These are phyloP conservation scores for Xanthia togata DNA, from an alignment of 2,888 invertebrate genomes.

Conservation along the genomic window DNA sequence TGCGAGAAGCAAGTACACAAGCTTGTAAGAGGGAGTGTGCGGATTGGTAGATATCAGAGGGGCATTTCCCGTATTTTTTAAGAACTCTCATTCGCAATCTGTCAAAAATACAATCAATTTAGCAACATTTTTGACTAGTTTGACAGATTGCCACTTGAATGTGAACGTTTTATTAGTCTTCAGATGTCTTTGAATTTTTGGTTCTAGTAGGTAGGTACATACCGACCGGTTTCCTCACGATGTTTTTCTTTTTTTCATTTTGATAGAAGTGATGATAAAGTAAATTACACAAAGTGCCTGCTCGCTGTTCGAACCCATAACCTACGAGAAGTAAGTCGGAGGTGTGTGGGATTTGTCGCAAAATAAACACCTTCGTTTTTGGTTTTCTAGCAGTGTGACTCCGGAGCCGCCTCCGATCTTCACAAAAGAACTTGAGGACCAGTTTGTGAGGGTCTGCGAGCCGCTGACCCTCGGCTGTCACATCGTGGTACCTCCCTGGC, in stretches of 20 bases:
- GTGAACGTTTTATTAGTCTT: no score
- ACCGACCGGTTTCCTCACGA: not conserved
- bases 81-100: no score
- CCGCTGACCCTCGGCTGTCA: slow-evolving; percentile 93
- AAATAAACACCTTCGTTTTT: slow-evolving; percentile 7
- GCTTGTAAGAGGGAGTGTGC: not conserved
- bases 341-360: not conserved
- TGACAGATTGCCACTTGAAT: no score
- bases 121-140: no score
- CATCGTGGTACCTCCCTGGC: slow-evolving; percentile 96
- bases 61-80: no score
- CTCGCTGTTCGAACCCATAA: not conserved
- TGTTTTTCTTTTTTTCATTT: not conserved
- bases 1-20: no score
- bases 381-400: slow-evolving; percentile 79
- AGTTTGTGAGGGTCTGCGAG: slow-evolving; percentile 95
- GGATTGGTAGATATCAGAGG: not conserved
- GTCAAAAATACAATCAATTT: no score
- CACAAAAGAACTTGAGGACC: slow-evolving; percentile 93
- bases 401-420: slow-evolving; percentile 95
- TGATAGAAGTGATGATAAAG: no score
- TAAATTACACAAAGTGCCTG: not conserved
- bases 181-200: not conserved
- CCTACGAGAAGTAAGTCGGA: not conserved
- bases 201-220: no score